These are phyloP conservation scores for Buphagus erythrorhynchus DNA, from an alignment of 2,797 vertebrate species.

Conservation along the genomic window DNA sequence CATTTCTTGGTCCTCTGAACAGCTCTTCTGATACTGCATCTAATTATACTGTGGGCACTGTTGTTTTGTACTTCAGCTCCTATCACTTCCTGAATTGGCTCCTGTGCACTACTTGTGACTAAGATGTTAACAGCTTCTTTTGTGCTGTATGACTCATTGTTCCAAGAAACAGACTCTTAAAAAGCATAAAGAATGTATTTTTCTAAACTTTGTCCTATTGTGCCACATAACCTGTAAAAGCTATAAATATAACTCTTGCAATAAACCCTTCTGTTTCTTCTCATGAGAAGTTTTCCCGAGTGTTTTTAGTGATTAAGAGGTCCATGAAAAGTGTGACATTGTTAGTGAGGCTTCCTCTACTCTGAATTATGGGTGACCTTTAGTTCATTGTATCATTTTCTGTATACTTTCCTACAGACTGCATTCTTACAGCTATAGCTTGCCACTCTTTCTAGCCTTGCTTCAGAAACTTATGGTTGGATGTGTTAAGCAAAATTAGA, in stretches of 20 bases:
- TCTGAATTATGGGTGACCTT: neutral
- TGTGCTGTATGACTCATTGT: neutral
- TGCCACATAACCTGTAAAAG: neutral
- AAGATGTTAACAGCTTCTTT: conserved; percentile 4
- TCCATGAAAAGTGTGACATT: neutral
- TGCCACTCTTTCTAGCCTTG: neutral
- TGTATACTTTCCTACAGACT: neutral
- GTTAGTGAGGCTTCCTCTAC: neutral
- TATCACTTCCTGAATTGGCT: neutral
- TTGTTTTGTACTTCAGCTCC: neutral
- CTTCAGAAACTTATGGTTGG: neutral
- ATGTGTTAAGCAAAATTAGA: neutral
- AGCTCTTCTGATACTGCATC: neutral
- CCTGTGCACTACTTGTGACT: neutral
- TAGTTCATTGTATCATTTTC: neutral
- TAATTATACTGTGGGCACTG: neutral
- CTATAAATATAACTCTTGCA: neutral
- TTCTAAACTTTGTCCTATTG: neutral
- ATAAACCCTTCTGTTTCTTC: neutral
- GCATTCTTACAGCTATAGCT: neutral
- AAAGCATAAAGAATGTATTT: neutral
- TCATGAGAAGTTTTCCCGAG: neutral
- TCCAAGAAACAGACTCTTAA: conserved; percentile 4
- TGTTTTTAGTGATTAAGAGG: neutral
- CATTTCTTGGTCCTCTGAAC: neutral